These are phyloP conservation scores for Bilobella aurantiaca DNA, from an alignment of 1,140 invertebrate species.

Conservation along the genomic window DNA sequence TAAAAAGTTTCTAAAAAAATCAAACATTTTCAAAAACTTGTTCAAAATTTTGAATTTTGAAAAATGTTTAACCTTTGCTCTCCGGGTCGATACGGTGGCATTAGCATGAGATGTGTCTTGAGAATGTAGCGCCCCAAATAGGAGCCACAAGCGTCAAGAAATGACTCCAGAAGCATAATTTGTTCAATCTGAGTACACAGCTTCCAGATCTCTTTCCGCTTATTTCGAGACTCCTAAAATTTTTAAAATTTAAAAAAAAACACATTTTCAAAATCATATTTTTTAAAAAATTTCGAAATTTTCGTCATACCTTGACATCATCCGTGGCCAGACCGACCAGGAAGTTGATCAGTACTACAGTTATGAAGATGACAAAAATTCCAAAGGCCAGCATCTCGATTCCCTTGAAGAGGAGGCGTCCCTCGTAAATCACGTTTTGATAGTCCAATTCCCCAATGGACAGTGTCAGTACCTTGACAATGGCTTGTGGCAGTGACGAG, in stretches of 20 bases:
- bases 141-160: neutral
- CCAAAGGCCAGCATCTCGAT: neutral
- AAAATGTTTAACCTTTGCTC: neutral
- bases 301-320: constrained; percentile 6
- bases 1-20: too few relatives aligned
- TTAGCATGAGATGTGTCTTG: neutral
- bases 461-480: neutral
- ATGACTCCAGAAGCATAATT: constrained; percentile 4
- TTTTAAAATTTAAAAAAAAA: too few relatives aligned
- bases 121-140: neutral
- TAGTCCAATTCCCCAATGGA: neutral
- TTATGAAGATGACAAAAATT: neutral
- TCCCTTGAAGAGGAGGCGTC: neutral
- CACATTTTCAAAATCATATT: neutral
- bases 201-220: neutral
- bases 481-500: constrained; percentile 1
- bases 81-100: neutral
- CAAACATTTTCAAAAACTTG: neutral
- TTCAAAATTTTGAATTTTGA: neutral
- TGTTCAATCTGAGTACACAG: neutral
- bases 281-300: neutral
- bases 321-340: neutral
- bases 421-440: neutral
- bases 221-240: neutral
- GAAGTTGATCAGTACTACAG: neutral